Percentiles rank a stretch among this genome's conserved stretches.
Conservation (phyloP, 2,113 vertebrate genomes). For the Gracilinanus agilis region DNA sequence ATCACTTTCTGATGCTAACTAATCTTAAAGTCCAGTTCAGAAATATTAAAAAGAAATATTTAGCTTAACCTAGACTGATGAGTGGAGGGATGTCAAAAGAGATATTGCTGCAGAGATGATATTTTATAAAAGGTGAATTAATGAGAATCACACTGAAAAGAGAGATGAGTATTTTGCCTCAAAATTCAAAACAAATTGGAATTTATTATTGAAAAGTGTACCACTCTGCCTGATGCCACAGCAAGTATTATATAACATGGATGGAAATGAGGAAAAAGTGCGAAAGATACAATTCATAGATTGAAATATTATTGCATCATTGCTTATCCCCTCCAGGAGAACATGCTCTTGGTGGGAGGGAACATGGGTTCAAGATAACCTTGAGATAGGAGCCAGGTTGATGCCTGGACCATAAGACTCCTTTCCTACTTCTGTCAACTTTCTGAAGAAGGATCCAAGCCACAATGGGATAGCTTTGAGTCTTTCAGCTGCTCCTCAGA, state of each 20-base stretch:
- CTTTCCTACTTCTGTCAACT: background rate
- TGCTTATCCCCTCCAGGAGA: background rate
- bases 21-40: background rate
- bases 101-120: background rate
- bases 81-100: background rate
- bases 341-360: background rate
- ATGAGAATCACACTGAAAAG: background rate
- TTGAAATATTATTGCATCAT: background rate
- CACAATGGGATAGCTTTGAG: background rate
- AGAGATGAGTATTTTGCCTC: background rate
- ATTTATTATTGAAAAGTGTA: background rate
- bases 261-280: background rate
- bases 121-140: background rate
- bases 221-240: background rate
- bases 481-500: too few species aligned
- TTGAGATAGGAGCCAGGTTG: background rate
- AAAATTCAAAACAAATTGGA: background rate
- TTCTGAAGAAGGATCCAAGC: background rate
- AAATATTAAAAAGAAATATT: constrained; percentile 6
- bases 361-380: background rate
- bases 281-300: background rate
- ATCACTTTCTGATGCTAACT: background rate
- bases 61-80: background rate
- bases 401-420: background rate
- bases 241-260: background rate